These are phyloP conservation scores for Chelonus formosanus DNA, from an alignment of 2,888 invertebrate species.

Conservation along the genomic window DNA sequence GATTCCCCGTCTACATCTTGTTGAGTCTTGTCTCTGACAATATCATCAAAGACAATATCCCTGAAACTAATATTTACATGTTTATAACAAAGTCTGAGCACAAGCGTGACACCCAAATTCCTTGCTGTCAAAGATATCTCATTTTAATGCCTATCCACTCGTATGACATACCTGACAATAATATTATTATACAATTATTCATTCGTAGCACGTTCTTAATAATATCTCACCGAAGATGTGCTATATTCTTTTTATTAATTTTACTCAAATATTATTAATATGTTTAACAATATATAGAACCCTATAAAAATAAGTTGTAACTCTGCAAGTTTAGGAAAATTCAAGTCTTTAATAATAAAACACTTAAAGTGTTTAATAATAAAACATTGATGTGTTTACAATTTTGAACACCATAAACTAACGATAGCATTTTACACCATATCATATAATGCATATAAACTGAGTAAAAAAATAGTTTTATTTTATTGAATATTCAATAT, in stretches of 20 bases:
- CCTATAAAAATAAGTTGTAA: too few species aligned
- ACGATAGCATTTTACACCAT: too few species aligned
- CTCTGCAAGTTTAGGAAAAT: too few species aligned
- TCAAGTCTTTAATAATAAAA: too few species aligned
- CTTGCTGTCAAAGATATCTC: constrained; percentile 39
- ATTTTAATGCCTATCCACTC: constrained; percentile 46
- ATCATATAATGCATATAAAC: too few species aligned
- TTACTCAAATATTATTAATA: background rate
- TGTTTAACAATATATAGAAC: too few species aligned
- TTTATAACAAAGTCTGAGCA: constrained; percentile 10
- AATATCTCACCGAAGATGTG: constrained; percentile 49
- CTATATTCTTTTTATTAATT: constrained; percentile 28
- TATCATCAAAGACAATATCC: background rate
- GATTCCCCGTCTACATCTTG: constrained; percentile 11
- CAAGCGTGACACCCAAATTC: background rate
- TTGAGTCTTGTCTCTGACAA: constrained; percentile 12
- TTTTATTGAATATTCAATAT: too few species aligned
- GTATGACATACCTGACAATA: constrained; percentile 42
- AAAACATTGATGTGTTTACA: too few species aligned
- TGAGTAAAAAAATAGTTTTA: too few species aligned
- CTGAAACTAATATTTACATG: background rate
- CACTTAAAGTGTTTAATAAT: too few species aligned
- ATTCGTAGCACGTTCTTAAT: constrained; percentile 51
- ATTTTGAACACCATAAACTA: too few species aligned
- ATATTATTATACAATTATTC: constrained; percentile 48